Conservation (phyloP, 2,113 vertebrate genomes). For the Archocentrus centrarchus region DNA sequence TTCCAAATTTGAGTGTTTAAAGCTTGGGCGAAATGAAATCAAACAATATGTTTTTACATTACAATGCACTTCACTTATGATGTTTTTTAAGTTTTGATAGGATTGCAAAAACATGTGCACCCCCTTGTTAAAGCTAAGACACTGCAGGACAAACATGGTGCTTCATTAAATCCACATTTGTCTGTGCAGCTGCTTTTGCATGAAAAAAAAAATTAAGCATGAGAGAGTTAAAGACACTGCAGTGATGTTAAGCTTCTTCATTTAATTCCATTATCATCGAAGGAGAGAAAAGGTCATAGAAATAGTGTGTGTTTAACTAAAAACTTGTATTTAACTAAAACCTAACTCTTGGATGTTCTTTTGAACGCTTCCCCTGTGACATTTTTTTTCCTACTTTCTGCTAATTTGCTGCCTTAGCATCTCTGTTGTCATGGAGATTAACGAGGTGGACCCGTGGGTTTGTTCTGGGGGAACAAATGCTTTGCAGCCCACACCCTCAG, state of each 20-base stretch:
- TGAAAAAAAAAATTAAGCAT: background rate
- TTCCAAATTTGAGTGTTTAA: background rate
- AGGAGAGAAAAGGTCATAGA: background rate
- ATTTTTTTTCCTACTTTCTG: conserved; percentile 45
- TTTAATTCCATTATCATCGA: background rate
- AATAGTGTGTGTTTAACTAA: background rate
- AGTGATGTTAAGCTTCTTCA: background rate
- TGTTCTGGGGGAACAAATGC: conserved; percentile 60
- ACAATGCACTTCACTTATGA: background rate
- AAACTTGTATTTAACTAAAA: conserved; percentile 15
- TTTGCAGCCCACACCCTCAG: conserved; percentile 26
- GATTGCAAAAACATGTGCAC: background rate
- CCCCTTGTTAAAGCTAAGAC: background rate
- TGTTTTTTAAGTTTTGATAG: background rate
- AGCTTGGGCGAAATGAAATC: background rate
- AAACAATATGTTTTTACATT: background rate
- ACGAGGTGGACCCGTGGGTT: conserved; percentile 68
- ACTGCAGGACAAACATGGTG: background rate
- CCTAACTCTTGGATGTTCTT: conserved; percentile 40
- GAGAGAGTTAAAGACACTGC: background rate
- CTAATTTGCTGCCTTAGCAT: conserved; percentile 76
- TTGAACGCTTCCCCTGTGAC: conserved; percentile 52
- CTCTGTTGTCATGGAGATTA: conserved; percentile 79
- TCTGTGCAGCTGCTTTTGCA: background rate
- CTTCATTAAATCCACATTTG: background rate